Evolutionary conservation across 2,113 vertebrate genomes (phyloP), one percentile per base, ranked within the genome.

Genomic region (Tupaia tana): DNA sequence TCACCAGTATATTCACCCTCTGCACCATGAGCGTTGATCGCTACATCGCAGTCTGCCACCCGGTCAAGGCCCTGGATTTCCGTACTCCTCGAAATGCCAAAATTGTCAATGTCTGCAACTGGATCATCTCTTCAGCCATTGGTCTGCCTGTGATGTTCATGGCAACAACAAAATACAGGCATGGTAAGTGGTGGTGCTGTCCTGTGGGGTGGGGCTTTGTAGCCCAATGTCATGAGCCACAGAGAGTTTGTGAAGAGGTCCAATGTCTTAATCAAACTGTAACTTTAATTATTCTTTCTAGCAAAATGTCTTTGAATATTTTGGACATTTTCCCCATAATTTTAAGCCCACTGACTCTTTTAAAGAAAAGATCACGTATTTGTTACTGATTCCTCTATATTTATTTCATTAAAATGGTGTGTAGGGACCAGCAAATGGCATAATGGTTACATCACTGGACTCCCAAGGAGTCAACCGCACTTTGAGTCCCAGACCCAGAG

Each of bases 21-120:
- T 99, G 99, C 93, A 99, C 99, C 87, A 99, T 99, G 99, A 99
- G 99, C 27, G 99, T 99, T 3, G 99, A 99, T 97, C 99, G 99
- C 86, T 99, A 99, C 15, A 98, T 99, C 4, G 99, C 99, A 0
- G 99, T 99, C 83, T 99, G 99, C 97, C 99, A 99, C 95, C 99
- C 99, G 0, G 99, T 99, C 88, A 99, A 99, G 96, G 99, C 99
- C 24, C 98, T 99, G 94, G 99, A 99, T 97, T 99, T 99, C 98
- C 99, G 99, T 89, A 99, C 99, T 0, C 99, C 99, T 0, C 98
- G 99, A 74, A 99, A 99, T 85, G 99, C 99, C 96, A 99, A 99
- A 98, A 99, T 99, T 34, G 98, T 99, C 98, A 99, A 99, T 29
- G 98, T 99, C 96, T 99, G 99, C 98, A 99, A 99, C 98, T 99